phyloP scores from a whole-genome alignment of 2,113 vertebrate genomes.

The Nestor notabilis region DNA sequence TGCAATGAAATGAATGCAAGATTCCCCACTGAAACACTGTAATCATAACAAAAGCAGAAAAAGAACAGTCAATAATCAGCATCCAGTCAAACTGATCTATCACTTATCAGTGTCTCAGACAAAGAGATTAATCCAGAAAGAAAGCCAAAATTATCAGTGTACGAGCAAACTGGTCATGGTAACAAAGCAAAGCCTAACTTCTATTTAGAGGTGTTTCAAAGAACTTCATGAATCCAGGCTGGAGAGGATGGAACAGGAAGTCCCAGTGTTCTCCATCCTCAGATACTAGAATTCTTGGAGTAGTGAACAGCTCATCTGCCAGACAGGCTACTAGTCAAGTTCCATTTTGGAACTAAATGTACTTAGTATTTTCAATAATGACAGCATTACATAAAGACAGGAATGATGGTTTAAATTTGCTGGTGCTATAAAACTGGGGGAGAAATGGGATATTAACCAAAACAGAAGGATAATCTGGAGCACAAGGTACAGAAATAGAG shows the following conservation, averaged over 20 bases:
- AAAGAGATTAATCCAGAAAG: background rate
- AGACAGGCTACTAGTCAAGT: background rate
- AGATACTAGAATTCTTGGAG: background rate
- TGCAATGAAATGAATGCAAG: background rate
- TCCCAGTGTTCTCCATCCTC: background rate
- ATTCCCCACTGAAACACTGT: background rate
- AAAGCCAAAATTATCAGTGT: background rate
- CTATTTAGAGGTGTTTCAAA: background rate
- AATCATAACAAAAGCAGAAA: background rate
- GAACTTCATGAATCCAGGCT: background rate
- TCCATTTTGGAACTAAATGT: background rate
- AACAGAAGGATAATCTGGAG: background rate
- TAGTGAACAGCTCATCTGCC: background rate
- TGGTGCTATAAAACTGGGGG: background rate
- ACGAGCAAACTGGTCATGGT: background rate
- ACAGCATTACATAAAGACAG: background rate
- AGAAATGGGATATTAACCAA: background rate
- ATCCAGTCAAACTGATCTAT: background rate
- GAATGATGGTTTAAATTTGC: background rate
- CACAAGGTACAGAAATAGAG: background rate
- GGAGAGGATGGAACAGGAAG: background rate
- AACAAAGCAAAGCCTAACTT: background rate
- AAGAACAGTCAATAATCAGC: background rate
- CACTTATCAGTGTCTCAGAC: fast-evolving
- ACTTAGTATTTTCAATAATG: background rate